Conservation (phyloP, 2,113 vertebrate species). For the Echinops telfairi region DNA sequence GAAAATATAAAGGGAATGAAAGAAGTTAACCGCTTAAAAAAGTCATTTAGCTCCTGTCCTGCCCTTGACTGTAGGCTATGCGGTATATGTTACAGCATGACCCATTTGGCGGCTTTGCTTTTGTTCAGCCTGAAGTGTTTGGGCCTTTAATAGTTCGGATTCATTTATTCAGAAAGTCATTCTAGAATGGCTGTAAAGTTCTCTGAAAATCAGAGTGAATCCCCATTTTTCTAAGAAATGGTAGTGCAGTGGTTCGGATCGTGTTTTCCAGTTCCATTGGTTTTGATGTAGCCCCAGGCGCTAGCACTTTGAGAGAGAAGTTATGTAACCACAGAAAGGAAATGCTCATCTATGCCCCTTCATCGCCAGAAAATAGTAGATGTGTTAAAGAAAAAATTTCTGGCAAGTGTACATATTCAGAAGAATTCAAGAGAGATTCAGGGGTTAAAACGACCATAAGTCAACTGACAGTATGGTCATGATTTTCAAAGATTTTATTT, state of each 20-base stretch:
- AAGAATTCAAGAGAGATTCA: neutral
- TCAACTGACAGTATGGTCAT: constrained; percentile 50
- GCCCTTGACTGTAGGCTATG: constrained; percentile 13
- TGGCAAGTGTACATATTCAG: rapidly evolving
- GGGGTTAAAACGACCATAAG: neutral
- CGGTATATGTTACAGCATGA: neutral
- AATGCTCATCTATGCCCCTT: neutral
- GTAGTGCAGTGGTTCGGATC: neutral
- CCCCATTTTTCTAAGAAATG: neutral
- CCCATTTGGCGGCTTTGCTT: neutral
- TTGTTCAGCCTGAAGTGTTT: constrained; percentile 47
- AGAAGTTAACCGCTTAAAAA: constrained; percentile 45
- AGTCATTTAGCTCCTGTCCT: neutral
- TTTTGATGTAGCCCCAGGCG: neutral
- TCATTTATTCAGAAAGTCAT: constrained; percentile 11
- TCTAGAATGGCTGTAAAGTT: neutral
- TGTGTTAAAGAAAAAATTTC: neutral
- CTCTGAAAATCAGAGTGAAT: neutral
- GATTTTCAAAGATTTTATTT: constrained; percentile 6
- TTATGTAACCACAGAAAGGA: constrained; percentile 81
- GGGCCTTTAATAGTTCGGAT: constrained; percentile 16
- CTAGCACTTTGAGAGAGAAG: constrained; percentile 9
- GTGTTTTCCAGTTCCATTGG: neutral
- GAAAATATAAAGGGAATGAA: constrained; percentile 29
- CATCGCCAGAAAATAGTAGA: neutral